Percentiles rank a stretch among this genome's conserved stretches.
Conservation (phyloP, 2,797 vertebrate species). For the Tinamus major region DNA sequence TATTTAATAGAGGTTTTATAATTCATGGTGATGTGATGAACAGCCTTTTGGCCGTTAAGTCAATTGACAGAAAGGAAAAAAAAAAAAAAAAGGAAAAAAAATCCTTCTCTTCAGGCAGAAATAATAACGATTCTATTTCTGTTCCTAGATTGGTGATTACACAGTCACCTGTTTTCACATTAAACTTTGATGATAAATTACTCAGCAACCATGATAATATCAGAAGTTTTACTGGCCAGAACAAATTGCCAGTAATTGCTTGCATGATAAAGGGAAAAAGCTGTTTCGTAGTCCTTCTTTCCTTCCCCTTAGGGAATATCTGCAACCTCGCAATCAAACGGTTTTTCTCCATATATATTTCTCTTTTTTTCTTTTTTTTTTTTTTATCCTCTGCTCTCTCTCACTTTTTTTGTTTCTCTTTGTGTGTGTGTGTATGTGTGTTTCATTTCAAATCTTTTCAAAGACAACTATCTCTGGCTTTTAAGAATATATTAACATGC, state of each 20-base stretch:
- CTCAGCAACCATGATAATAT: slow-evolving; percentile 87
- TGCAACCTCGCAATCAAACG: slow-evolving; percentile 47
- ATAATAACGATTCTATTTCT: slow-evolving; percentile 87
- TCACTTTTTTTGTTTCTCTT: no score
- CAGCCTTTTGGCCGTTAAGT: slow-evolving; percentile 85
- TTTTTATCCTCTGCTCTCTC: neutral
- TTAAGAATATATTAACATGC: slow-evolving; percentile 76
- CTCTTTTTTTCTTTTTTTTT: neutral
- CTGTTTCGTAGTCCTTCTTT: slow-evolving; percentile 69
- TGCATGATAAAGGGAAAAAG: slow-evolving; percentile 80
- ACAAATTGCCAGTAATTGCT: slow-evolving; percentile 87
- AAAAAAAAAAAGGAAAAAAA: neutral
- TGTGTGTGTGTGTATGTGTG: neutral
- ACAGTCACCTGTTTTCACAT: slow-evolving; percentile 88
- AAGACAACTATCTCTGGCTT: slow-evolving; percentile 44
- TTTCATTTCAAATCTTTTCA: slow-evolving; percentile 56
- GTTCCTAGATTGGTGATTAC: slow-evolving; percentile 87
- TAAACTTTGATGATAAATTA: slow-evolving; percentile 88
- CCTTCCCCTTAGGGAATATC: slow-evolving; percentile 59
- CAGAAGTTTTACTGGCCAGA: slow-evolving; percentile 87
- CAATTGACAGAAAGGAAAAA: slow-evolving; percentile 81
- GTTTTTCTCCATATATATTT: neutral
- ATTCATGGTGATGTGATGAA: slow-evolving; percentile 85
- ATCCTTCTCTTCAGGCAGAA: slow-evolving; percentile 82
- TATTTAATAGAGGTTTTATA: slow-evolving; percentile 88